These are phyloP conservation scores for Rhinoptilus africanus DNA, from an alignment of 2,113 vertebrate genomes.

Conservation along the genomic window DNA sequence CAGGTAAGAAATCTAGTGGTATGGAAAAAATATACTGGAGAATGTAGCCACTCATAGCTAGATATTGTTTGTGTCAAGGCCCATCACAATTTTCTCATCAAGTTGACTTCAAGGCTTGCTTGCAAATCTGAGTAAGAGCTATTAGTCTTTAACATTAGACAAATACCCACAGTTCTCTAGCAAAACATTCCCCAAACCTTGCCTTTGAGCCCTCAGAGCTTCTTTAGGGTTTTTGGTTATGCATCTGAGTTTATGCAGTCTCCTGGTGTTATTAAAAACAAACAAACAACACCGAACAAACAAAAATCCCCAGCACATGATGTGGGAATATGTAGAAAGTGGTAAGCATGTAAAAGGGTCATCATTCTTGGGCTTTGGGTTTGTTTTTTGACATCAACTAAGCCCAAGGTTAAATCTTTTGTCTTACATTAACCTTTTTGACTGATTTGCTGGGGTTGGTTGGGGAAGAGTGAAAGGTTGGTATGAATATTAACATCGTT, in stretches of 20 bases:
- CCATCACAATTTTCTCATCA: neutral
- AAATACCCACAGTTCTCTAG: neutral
- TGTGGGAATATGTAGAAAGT: neutral
- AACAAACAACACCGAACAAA: neutral
- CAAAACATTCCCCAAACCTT: neutral
- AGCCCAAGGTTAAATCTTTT: neutral
- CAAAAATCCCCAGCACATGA: neutral
- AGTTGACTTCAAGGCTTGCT: neutral
- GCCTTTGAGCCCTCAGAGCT: neutral
- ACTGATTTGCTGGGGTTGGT: neutral
- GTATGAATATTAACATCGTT: neutral
- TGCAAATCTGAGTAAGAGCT: neutral
- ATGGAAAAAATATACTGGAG: neutral
- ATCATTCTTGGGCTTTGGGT: neutral
- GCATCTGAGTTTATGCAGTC: neutral
- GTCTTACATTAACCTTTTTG: neutral
- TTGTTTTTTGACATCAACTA: neutral
- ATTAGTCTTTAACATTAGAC: neutral
- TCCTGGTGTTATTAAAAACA: neutral
- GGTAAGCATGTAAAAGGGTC: neutral
- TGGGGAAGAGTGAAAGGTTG: neutral
- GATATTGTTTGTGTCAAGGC: neutral
- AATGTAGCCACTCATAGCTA: neutral
- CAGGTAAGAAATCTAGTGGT: neutral
- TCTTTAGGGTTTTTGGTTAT: neutral